phyloP scores from a whole-genome alignment of 2,113 vertebrate species.

The Hippocampus mohnikei region DNA sequence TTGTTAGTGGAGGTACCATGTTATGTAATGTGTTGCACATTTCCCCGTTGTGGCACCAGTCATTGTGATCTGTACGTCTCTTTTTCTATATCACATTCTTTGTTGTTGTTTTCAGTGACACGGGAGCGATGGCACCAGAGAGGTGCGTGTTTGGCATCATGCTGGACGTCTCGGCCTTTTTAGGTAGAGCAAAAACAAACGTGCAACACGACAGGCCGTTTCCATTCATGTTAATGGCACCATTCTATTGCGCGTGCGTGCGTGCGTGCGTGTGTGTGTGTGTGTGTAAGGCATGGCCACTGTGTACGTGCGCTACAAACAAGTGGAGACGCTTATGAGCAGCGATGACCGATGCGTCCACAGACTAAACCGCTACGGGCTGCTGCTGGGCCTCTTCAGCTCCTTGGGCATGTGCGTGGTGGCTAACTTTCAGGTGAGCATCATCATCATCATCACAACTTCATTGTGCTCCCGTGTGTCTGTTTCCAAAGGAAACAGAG shows the following conservation, averaged over 20 bases:
- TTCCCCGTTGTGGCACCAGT: too few species aligned
- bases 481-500: neutral
- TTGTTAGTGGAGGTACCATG: too few species aligned
- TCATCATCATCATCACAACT: too few species aligned
- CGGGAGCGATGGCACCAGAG: slow-evolving; percentile 84
- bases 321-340: slow-evolving; percentile 75
- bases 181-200: slow-evolving; percentile 71
- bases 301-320: slow-evolving; percentile 86
- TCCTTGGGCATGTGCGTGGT: slow-evolving; percentile 87
- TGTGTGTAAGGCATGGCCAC: slow-evolving; percentile 78
- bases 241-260: too few species aligned
- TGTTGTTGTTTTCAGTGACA: slow-evolving; percentile 77
- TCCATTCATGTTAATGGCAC: too few species aligned
- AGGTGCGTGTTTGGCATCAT: slow-evolving; percentile 92
- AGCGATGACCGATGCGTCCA: slow-evolving; percentile 55
- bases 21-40: too few species aligned
- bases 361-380: slow-evolving; percentile 72
- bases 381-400: slow-evolving; percentile 79
- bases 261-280: too few species aligned
- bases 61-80: neutral
- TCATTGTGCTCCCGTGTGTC: neutral
- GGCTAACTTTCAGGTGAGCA: slow-evolving; percentile 84
- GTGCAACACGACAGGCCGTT: neutral
- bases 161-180: slow-evolving; percentile 82
- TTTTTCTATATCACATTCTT: slow-evolving; percentile 3